A percentile compares a stretch with the other conserved stretches of the same genome.
Conservation (phyloP, 2,113 vertebrate species). For the Pavo muticus region DNA sequence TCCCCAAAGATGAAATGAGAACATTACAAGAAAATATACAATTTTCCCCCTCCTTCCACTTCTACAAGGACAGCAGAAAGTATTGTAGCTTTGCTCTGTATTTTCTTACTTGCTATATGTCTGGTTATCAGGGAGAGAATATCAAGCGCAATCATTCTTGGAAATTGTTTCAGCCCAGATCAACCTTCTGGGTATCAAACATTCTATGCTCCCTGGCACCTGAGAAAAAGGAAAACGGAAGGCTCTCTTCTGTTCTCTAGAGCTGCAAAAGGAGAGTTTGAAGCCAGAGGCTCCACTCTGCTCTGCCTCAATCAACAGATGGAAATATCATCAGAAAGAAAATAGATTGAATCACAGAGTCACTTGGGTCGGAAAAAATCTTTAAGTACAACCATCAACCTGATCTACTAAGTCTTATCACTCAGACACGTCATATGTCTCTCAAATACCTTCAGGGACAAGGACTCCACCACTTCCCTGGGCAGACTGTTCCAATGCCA, state of each 20-base stretch:
- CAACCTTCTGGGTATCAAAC: not conserved
- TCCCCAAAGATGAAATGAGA: not conserved
- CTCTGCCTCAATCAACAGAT: not conserved
- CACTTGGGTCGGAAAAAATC: not conserved
- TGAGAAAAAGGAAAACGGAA: not conserved
- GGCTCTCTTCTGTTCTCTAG: accelerated
- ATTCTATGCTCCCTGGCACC: not conserved
- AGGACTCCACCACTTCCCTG: not conserved
- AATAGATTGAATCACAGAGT: not conserved
- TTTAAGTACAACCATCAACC: not conserved
- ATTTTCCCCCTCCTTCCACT: not conserved
- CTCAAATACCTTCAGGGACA: not conserved
- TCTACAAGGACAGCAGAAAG: not conserved
- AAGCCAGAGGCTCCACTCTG: not conserved
- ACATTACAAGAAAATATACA: accelerated
- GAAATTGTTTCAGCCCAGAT: not conserved
- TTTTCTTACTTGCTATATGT: not conserved
- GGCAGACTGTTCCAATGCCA: not conserved
- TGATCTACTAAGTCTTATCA: not conserved
- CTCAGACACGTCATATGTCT: not conserved
- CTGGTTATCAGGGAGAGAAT: not conserved
- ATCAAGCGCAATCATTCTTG: not conserved
- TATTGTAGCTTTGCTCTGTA: not conserved
- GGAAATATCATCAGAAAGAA: not conserved
- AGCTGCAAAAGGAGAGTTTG: not conserved